Evolutionary conservation across 2,888 invertebrate genomes (phyloP), one percentile per base, ranked within the genome.

Genomic region (Chaetogeoica ovagalla): DNA sequence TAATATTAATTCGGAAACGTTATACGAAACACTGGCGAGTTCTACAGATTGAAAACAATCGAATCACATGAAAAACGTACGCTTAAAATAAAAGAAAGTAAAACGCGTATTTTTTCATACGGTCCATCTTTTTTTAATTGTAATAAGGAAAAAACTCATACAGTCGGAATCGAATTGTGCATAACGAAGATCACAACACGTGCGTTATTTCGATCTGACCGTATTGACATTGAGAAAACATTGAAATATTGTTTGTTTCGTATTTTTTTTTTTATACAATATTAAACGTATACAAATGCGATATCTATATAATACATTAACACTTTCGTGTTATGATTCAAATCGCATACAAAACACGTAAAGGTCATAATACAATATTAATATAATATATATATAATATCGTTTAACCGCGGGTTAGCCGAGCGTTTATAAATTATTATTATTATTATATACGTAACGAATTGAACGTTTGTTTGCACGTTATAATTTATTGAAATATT

Each of bases 191-290:
- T 66, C 30, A 17, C 15, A 37, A 17, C 15, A 37, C n/a, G 37
- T 57, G 19, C 39, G 3, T 17, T 62, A 30, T 15, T 39, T 74
- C 17, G 39, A 57, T 21, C 65, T 39, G 57, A 74, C 65, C 55
- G 55, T 55, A 57, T 74, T 65, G 65, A 74, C 74, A 65, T 74
- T 74, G 74, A 65, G 74, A 39, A 74, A 66, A 55, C 19, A 69
- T 52, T 30, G 4, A 30, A 37, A 63, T 52, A 63, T 63, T 37
- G 23, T 37, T 21, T 37, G 52, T 52, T 17, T 72, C 19, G 17
- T 60, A 59, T 37, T 39, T 39, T 59, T 21, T 39, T 39, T 43
- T 43, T 4, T 43, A 1, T 43, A 9, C 30, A 30, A 30, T 30
- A 30, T 30, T 30, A 30, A 30, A 30, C 30, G 30, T 37, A 11